Evolutionary conservation across 2,797 vertebrate genomes (phyloP).

Genomic region (Gambusia yucatana): DNA sequence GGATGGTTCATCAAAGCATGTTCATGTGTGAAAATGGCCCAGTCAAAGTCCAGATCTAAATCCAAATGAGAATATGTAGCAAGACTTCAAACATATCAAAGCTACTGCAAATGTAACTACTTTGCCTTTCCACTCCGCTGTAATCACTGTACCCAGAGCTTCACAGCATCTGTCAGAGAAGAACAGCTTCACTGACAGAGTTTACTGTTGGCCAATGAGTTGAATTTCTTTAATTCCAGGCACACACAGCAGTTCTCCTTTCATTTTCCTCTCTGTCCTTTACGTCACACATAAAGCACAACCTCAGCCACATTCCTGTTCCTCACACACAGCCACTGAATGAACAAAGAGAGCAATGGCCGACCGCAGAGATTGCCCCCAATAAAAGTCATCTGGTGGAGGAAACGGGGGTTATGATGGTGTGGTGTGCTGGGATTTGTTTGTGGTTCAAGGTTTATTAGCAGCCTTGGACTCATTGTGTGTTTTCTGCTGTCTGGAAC

Average conservation of each 20-base stretch:
- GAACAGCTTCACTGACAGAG: background rate
- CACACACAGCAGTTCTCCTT: slow-evolving; percentile 59
- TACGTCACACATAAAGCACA: slow-evolving; percentile 45
- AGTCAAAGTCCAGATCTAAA: background rate
- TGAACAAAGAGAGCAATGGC: slow-evolving; percentile 55
- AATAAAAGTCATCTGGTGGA: slow-evolving; percentile 65
- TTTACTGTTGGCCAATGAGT: background rate
- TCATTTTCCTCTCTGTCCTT: slow-evolving; percentile 40
- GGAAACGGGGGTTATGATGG: slow-evolving; percentile 48
- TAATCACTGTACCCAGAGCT: background rate
- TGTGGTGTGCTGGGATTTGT: slow-evolving; percentile 40
- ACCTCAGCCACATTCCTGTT: slow-evolving; percentile 14
- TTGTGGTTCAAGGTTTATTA: slow-evolving; percentile 76
- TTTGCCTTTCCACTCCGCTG: background rate
- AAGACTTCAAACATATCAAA: background rate
- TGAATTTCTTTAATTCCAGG: slow-evolving; percentile 47
- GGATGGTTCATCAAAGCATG: background rate
- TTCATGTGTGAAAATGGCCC: background rate
- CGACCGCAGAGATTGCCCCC: slow-evolving; percentile 71
- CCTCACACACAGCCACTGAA: slow-evolving; percentile 27
- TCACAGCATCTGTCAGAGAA: background rate
- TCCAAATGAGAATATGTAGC: background rate
- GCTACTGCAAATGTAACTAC: background rate
- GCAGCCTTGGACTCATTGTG: slow-evolving; percentile 76
- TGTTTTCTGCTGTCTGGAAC: slow-evolving; percentile 60